phyloP scores from a whole-genome alignment of 2,113 vertebrate genomes.

The Prochilodus magdalenae region DNA sequence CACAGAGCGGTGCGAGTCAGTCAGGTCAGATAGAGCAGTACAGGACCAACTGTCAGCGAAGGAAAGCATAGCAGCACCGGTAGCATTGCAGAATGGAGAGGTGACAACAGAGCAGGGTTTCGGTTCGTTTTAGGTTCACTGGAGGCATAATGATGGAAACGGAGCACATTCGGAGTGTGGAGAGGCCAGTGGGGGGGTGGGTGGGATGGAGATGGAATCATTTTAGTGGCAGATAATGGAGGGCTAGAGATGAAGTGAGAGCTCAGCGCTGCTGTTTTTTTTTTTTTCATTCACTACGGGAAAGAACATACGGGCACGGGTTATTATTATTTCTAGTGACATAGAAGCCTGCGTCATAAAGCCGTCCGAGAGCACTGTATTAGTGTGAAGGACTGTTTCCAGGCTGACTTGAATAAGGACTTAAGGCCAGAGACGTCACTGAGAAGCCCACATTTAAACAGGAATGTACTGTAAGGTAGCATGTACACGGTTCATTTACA shows the following conservation, averaged over 20 bases:
- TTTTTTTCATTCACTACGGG: background rate
- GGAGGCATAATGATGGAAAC: background rate
- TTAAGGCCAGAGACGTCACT: background rate
- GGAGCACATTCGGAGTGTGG: background rate
- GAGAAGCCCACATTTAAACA: background rate
- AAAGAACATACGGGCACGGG: background rate
- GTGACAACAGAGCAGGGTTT: background rate
- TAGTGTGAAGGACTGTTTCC: background rate
- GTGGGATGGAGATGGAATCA: background rate
- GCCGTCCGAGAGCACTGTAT: background rate
- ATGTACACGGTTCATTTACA: too few species aligned
- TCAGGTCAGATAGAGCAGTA: background rate
- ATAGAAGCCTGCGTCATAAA: background rate
- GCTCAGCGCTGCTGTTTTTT: background rate
- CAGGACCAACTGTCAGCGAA: background rate
- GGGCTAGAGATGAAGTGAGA: background rate
- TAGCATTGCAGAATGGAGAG: background rate
- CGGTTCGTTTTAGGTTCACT: background rate
- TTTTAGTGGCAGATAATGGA: background rate
- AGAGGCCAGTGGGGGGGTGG: background rate
- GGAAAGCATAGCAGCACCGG: background rate
- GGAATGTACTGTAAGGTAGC: background rate
- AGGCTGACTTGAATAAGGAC: background rate
- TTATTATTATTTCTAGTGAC: slow-evolving; percentile 2
- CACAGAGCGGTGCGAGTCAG: slow-evolving; percentile 10